Evolutionary conservation across 2,797 vertebrate species (phyloP).

Genomic region (Leucoraja ocellata): DNA sequence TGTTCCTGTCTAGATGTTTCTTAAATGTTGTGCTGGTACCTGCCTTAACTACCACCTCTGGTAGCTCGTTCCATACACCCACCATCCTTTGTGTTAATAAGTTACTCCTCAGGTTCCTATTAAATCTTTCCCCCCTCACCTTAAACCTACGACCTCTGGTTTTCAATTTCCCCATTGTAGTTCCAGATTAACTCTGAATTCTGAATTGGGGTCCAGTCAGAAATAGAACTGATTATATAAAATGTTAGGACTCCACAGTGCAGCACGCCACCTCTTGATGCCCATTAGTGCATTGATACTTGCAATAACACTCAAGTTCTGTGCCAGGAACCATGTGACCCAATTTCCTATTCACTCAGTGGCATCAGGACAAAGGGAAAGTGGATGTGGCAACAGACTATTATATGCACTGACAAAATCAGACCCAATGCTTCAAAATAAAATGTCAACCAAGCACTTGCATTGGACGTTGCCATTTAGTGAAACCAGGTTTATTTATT

Average conservation of each 20-base stretch:
- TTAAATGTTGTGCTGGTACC: too few relatives aligned
- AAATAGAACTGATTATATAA: background rate
- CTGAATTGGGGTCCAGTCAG: background rate
- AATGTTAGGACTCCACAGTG: background rate
- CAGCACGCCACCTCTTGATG: background rate
- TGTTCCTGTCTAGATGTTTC: too few relatives aligned
- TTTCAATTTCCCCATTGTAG: too few relatives aligned
- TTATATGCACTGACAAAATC: background rate
- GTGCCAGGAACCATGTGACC: background rate
- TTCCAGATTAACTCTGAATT: background rate
- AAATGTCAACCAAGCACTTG: background rate
- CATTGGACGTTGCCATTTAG: background rate
- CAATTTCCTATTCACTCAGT: background rate
- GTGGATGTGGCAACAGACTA: background rate
- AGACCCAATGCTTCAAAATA: background rate
- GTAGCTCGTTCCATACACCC: too few relatives aligned
- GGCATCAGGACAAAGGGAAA: background rate
- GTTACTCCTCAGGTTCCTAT: too few relatives aligned
- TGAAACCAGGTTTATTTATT: background rate
- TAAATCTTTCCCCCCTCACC: too few relatives aligned
- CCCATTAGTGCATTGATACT: background rate
- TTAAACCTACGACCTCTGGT: too few relatives aligned
- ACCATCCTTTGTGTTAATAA: too few relatives aligned
- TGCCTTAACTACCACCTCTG: too few relatives aligned
- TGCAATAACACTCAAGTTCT: background rate